Evolutionary conservation across 2,113 vertebrate genomes (phyloP), one percentile per base, ranked within the genome.

Genomic region (Muntiacus reevesi): DNA sequence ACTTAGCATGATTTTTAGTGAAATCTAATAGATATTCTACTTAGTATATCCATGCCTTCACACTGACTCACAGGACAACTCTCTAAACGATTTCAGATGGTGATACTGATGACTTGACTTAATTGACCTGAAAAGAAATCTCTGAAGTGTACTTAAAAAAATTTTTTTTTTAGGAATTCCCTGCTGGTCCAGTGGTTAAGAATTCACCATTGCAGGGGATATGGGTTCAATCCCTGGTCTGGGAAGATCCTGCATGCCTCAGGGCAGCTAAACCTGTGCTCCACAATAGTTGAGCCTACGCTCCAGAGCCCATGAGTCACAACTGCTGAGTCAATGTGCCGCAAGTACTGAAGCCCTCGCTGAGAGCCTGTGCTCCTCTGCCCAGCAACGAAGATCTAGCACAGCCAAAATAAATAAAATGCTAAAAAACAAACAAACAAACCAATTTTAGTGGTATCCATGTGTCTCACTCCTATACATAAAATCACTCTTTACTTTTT

Each of bases 51-150:
- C 88, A 91, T 54, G 62, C 40, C 40, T 92, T 74, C 30, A 50
- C 54, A 25, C 27, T 94, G 85, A 97, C 36, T 97, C 94, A 94
- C 94, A 97, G 71, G 59, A 78, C 7, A 94, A 59, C 87, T 36
- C 62, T 83, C 71, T 78, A 94, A 55, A 59, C 89, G 43, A 89
- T 83, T 95, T 95, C 47, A 82, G 27, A 76, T 45, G 33, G n/a
- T 86, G 23, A 96, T 74, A 89, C 19, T 21, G 52, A 84, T 23
- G 2, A 74, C 82, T 27, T 76, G 19, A 67, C 64, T 54, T 36
- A 50, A 52, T 1, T 50, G 67, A 94, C n/a, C 50, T 27, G 43
- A 97, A 67, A 86, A 43, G 86, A 93, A 88, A 84, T 43, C 62
- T 67, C 67, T 83, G 64, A 83, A 15, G 1, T 59, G 9, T 6